Base-by-base conservation (phyloP, 2,113 vertebrate species). In the Phalacrocorax carbo region DNA sequence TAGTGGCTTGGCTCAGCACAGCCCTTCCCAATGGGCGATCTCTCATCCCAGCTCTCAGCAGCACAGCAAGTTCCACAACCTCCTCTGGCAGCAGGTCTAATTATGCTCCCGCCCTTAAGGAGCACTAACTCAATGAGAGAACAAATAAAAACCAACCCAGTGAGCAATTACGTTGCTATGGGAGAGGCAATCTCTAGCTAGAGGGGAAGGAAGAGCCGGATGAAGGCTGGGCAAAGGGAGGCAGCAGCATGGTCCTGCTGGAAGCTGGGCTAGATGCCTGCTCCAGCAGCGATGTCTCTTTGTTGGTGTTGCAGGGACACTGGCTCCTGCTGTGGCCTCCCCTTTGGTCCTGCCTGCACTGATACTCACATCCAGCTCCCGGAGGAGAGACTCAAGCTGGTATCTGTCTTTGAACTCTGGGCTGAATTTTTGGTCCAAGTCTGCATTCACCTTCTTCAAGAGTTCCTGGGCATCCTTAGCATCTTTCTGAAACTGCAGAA, bases 381-480 rank as follows among this genome's bases (percentile, higher is more conserved):
- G 85, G 38, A 99, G 98, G 70, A 99, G 97, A 26, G 98, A 97
- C 52, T 99, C 99, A 5, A 99, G 98, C 98, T 99, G 99, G 92
- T 99, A 99, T 82, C 98, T 98, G 82, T 99, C 99, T 96, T 99
- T 99, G 97, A 99, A 99, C 86, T 99, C 99, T 0, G 99, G 99
- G 96, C 97, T 99, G 96, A 99, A 99, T 80, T 99, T 99, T 94
- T 99, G 99, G 95, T 97, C 98, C 96, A 99, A 95, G 52, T 99
- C 99, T 0, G 97, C 99, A 15, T 99, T 99, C 96, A 99, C 98
- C 27, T 99, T 98, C 96, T 97, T 98, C 95, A 99, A 96, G 93
- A 99, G 97, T 60, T 99, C 99, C 96, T 99, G 99, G 18, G 99
- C 99, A 65, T 99, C 99, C 61, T 99, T 99, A 2, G 98, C 25